Evolutionary conservation across 2,888 invertebrate genomes (phyloP), one percentile per base, ranked within the genome.

Genomic region (Xanthia togata): DNA sequence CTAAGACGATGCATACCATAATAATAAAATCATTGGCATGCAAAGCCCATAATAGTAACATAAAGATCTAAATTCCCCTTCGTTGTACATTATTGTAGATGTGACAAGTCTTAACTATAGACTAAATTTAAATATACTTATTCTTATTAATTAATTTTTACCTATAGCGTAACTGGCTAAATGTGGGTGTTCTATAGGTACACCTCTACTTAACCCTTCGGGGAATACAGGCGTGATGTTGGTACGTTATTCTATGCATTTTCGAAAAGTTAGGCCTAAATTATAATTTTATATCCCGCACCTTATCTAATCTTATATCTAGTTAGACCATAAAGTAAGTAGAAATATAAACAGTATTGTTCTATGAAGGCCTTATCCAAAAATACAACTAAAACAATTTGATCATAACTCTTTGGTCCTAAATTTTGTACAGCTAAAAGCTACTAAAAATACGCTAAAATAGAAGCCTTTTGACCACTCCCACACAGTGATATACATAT

Each of bases 371-470:
- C 26, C 50, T 73, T 38, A 73, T 59, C 2, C 4, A 55, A 60
- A 63, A 63, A 57, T 60, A 82, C 0, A 67, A 44, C 35, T 68
- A 77, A 57, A 70, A 76, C 1, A 63, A 73, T 69, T 85, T 85
- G 78, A 72, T 85, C 67, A 73, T 78, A 82, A 14, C 44, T 74
- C 83, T 78, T 82, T 81, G 75, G 77, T 76, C 64, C 50, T 57
- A 64, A 81, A 68, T 71, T 59, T 76, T 76, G 23, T 50, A 62
- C 57, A 59, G 35, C 62, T 57, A n/a, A 67, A 44, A 76, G 53
- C 53, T 47, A 35, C 8, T 65, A 55, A 55, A 38, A 74, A 26
- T 63, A 75, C 0, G 5, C 31, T 57, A 20, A 35, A 82, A 44
- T 64, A 44, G 50, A 78, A 82, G 62, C 47, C 26, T 41, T 82